A percentile compares a stretch with the other conserved stretches of the same genome.
These are phyloP conservation scores for Halesus radiatus DNA, from an alignment of 1,140 invertebrate species.

Conservation along the genomic window DNA sequence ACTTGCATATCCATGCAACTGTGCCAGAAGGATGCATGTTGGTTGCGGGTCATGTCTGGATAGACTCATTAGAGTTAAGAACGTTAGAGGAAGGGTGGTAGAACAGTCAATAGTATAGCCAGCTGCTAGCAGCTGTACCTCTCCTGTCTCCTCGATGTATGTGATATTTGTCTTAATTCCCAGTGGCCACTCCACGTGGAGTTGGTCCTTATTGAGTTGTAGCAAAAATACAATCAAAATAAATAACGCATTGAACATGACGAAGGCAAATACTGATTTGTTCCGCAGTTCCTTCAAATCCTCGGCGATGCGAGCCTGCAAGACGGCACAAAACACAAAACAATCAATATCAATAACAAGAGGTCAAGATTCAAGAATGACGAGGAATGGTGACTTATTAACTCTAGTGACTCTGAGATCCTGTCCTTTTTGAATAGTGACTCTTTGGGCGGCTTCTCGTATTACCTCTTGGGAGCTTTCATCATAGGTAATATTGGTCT, in stretches of 20 bases:
- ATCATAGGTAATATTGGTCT: slow-evolving; percentile 93
- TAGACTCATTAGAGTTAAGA: slow-evolving; percentile 67
- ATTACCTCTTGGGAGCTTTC: slow-evolving; percentile 90
- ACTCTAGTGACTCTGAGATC: slow-evolving; percentile 23
- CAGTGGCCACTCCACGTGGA: slow-evolving; percentile 94
- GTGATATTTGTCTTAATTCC: slow-evolving; percentile 96
- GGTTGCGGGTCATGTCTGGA: slow-evolving; percentile 58
- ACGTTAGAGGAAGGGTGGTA: slow-evolving; percentile 53
- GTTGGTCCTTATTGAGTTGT: slow-evolving; percentile 97
- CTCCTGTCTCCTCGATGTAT: slow-evolving; percentile 89
- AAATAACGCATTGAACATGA: slow-evolving; percentile 99
- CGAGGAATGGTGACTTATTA: slow-evolving; percentile 27
- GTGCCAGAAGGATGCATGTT: slow-evolving; percentile 63
- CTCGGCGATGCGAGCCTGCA: slow-evolving; percentile 86
- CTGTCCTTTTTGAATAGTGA: slow-evolving; percentile 55
- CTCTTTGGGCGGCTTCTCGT: slow-evolving; percentile 55
- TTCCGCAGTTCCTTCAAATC: slow-evolving; percentile 94
- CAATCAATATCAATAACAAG: slow-evolving; percentile 52
- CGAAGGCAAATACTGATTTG: slow-evolving; percentile 97
- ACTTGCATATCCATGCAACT: slow-evolving; percentile 65
- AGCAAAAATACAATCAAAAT: slow-evolving; percentile 98
- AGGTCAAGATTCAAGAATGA: slow-evolving; percentile 55
- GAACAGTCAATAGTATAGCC: slow-evolving; percentile 50
- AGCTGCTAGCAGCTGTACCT: slow-evolving; percentile 74
- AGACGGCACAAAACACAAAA: slow-evolving; percentile 69